These are phyloP conservation scores for Aleiodes leptofemur DNA, from an alignment of 2,888 invertebrate genomes.

Conservation along the genomic window DNA sequence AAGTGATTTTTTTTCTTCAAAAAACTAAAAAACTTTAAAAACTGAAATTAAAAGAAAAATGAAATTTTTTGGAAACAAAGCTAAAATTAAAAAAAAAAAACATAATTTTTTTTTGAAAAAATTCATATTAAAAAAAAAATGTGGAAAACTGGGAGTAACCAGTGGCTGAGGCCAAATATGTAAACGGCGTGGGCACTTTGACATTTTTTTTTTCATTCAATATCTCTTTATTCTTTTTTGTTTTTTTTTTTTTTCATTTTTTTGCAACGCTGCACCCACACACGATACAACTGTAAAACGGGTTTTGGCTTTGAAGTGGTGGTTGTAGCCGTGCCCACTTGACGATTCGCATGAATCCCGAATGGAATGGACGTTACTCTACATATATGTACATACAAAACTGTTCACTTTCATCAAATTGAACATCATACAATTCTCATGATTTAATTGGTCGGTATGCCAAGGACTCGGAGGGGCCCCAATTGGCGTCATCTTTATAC, in stretches of 20 bases:
- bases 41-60: no score
- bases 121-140: background rate
- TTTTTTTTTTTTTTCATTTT: background rate
- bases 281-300: slow-evolving; percentile 33
- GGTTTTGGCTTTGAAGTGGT: slow-evolving; percentile 25
- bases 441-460: slow-evolving; percentile 30
- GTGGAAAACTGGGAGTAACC: slow-evolving; percentile 8
- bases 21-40: no score
- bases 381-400: slow-evolving; percentile 28
- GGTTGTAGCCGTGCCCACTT: slow-evolving; percentile 41
- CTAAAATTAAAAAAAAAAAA: no score
- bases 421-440: slow-evolving; percentile 25
- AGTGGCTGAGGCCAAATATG: slow-evolving; percentile 61
- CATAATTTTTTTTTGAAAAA: no score
- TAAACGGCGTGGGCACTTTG: slow-evolving; percentile 64
- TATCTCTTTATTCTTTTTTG: slow-evolving; percentile 2
- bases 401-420: slow-evolving; percentile 38
- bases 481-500: slow-evolving; percentile 26
- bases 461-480: slow-evolving; percentile 14
- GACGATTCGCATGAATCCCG: slow-evolving; percentile 35
- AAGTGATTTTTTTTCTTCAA: no score
- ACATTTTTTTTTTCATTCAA: slow-evolving; percentile 27
- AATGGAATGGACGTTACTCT: slow-evolving; percentile 9
- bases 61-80: no score
- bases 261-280: slow-evolving; percentile 33